These are phyloP conservation scores for Nothocercus nigrocapillus DNA, from an alignment of 2,113 vertebrate species.

Conservation along the genomic window DNA sequence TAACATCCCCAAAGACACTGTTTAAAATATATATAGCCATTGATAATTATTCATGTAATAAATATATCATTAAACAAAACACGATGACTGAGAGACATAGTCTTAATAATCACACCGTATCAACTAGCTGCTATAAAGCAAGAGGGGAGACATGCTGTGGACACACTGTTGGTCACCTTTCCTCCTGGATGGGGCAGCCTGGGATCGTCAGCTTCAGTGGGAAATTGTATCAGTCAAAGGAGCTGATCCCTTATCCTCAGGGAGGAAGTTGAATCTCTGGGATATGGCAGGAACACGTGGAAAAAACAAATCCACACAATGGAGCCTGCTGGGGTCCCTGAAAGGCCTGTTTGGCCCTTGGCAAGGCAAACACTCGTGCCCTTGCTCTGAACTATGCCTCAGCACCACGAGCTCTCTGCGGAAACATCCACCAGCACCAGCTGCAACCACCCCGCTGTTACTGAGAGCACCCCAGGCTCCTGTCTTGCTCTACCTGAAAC, in stretches of 20 bases:
- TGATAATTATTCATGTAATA: background rate
- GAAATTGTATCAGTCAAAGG: background rate
- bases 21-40: background rate
- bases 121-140: background rate
- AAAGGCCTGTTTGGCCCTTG: background rate
- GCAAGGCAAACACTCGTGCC: background rate
- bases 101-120: background rate
- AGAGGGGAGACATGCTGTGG: background rate
- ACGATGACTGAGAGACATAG: background rate
- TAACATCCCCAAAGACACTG: background rate
- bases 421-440: background rate
- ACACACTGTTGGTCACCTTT: background rate
- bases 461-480: background rate
- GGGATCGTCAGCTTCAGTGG: background rate
- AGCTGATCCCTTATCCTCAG: background rate
- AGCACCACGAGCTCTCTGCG: background rate
- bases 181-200: background rate
- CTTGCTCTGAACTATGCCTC: background rate
- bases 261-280: background rate
- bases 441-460: background rate
- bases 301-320: background rate
- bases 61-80: background rate
- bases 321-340: background rate
- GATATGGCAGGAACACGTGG: background rate
- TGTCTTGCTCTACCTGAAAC: background rate